Conservation (phyloP, 2,888 invertebrate genomes). For the Zelleria hepariella region DNA sequence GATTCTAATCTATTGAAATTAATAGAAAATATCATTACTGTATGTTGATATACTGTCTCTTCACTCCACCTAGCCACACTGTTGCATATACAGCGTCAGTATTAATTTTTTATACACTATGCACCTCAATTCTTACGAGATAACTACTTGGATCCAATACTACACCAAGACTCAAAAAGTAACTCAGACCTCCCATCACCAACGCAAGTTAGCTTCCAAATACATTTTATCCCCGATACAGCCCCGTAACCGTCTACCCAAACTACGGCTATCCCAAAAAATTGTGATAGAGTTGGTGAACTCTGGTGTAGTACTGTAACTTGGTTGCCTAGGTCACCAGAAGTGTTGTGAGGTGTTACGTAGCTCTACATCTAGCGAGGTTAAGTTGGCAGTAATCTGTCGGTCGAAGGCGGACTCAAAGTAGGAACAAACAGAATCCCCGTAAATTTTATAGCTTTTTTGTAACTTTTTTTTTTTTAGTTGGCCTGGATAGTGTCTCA, state of each 20-base stretch:
- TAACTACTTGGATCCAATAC: too few relatives aligned
- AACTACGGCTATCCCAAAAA: background rate
- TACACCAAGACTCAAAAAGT: background rate
- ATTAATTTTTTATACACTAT: too few relatives aligned
- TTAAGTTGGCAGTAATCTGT: conserved; percentile 25
- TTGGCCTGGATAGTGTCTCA: too few relatives aligned
- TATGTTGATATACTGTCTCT: too few relatives aligned
- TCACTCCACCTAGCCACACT: too few relatives aligned
- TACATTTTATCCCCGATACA: background rate
- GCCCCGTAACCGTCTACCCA: background rate
- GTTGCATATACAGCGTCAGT: too few relatives aligned
- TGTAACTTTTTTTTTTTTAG: too few relatives aligned
- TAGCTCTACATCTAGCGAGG: background rate
- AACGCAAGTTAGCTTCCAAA: background rate
- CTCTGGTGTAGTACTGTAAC: background rate
- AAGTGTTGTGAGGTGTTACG: background rate
- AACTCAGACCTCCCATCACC: background rate
- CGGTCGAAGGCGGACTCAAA: background rate
- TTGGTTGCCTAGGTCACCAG: background rate
- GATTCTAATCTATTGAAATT: too few relatives aligned
- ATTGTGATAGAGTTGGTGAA: background rate
- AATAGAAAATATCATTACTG: too few relatives aligned
- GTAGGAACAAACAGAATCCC: background rate
- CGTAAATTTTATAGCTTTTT: too few relatives aligned
- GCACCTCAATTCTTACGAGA: too few relatives aligned